Evolutionary conservation across 2,888 invertebrate genomes (phyloP).

Genomic region (Leucophora obtusa): DNA sequence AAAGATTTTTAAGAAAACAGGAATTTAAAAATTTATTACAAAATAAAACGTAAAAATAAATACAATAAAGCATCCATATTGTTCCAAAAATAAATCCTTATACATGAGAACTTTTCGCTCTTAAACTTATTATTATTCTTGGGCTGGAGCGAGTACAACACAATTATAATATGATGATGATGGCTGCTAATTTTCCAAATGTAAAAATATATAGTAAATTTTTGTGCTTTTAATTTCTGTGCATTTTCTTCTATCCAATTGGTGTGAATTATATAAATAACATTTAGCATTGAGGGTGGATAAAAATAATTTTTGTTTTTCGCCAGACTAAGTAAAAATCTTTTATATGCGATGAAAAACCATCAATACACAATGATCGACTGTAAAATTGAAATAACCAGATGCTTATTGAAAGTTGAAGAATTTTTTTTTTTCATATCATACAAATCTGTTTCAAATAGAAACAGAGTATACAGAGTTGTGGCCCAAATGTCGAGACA

Average conservation of each 20-base stretch:
- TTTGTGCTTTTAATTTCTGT: conserved; percentile 3
- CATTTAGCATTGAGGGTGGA: conserved; percentile 62
- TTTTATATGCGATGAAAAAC: background rate
- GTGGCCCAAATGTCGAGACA: too few relatives aligned
- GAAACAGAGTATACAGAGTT: too few relatives aligned
- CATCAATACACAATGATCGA: background rate
- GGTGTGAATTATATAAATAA: conserved; percentile 54
- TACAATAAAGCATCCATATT: conserved; percentile 34
- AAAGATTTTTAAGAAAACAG: background rate
- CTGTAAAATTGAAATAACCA: background rate
- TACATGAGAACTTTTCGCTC: background rate
- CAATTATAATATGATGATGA: background rate
- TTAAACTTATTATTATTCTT: background rate
- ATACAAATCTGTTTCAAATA: too few relatives aligned
- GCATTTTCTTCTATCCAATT: conserved; percentile 38
- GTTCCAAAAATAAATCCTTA: conserved; percentile 59
- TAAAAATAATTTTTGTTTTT: conserved; percentile 50
- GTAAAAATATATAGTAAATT: conserved; percentile 29
- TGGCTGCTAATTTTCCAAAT: conserved; percentile 52
- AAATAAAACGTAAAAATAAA: background rate
- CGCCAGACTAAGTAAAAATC: background rate
- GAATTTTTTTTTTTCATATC: background rate
- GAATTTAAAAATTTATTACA: background rate
- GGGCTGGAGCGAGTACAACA: background rate
- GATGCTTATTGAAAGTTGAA: background rate